Conservation (phyloP, 2,113 vertebrate species). For the Ascaphus truei region DNA sequence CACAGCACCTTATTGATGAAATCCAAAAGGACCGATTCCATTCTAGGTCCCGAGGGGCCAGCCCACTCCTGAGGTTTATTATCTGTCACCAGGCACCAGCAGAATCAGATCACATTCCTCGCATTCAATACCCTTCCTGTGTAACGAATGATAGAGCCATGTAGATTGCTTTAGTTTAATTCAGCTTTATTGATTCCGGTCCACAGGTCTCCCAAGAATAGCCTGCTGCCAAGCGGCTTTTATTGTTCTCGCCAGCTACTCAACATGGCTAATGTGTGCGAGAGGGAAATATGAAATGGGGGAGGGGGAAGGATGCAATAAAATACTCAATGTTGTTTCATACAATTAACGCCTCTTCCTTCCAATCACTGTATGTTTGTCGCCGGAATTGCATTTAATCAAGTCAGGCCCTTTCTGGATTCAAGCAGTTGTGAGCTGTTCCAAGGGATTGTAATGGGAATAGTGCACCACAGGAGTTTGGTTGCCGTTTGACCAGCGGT, state of each 20-base stretch:
- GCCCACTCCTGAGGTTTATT: slow-evolving; percentile 41
- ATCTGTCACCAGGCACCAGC: slow-evolving; percentile 42
- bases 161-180: slow-evolving; percentile 49
- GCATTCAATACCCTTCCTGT: slow-evolving; percentile 37
- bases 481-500: too few species aligned
- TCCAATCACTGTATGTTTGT: too few species aligned
- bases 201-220: slow-evolving; percentile 39
- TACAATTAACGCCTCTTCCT: neutral
- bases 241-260: slow-evolving; percentile 3
- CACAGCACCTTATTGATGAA: neutral
- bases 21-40: neutral
- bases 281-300: neutral
- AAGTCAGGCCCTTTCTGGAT: too few species aligned
- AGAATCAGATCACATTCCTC: slow-evolving; percentile 36
- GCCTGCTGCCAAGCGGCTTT: slow-evolving; percentile 1
- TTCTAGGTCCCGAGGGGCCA: slow-evolving; percentile 31
- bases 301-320: neutral
- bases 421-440: too few species aligned
- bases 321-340: neutral
- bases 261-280: neutral
- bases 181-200: slow-evolving; percentile 43
- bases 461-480: too few species aligned
- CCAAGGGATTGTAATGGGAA: too few species aligned
- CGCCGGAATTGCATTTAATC: too few species aligned
- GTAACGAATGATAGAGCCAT: slow-evolving; percentile 40